Evolutionary conservation across 2,113 vertebrate genomes (phyloP).

Genomic region (Stomatorhinus ivindoensis): DNA sequence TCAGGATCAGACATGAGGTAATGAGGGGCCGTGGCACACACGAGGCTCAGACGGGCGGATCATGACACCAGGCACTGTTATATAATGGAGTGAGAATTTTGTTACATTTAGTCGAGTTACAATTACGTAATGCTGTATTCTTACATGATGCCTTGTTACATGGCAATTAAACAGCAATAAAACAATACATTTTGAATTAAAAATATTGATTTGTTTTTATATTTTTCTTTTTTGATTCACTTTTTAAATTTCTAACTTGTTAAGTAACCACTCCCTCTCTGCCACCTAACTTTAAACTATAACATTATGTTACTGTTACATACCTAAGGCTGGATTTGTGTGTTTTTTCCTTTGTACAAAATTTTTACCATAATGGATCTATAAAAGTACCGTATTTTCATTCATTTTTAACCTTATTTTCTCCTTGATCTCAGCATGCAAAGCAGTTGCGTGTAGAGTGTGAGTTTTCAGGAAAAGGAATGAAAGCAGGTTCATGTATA

Average conservation of each 20-base stretch:
- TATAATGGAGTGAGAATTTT: not conserved
- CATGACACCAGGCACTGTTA: not conserved
- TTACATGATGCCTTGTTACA: no score
- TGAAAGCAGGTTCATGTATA: slow-evolving; percentile 27
- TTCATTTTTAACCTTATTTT: not conserved
- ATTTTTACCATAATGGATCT: not conserved
- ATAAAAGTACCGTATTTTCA: not conserved
- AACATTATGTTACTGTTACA: not conserved
- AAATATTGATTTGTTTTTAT: not conserved
- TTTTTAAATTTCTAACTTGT: not conserved
- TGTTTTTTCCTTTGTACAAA: not conserved
- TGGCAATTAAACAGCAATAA: not conserved
- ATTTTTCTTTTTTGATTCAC: not conserved
- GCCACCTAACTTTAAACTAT: not conserved
- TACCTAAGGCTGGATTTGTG: not conserved
- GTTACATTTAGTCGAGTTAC: not conserved
- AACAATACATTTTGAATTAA: not conserved
- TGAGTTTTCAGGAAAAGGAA: not conserved
- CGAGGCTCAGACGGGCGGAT: no score
- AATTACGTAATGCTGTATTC: not conserved
- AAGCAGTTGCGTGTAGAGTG: not conserved
- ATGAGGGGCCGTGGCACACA: no score
- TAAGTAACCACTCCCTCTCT: not conserved
- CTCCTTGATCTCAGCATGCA: not conserved
- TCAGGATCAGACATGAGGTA: no score